Evolutionary conservation across 2,113 vertebrate species (phyloP).

Genomic region (Labeo rohita): DNA sequence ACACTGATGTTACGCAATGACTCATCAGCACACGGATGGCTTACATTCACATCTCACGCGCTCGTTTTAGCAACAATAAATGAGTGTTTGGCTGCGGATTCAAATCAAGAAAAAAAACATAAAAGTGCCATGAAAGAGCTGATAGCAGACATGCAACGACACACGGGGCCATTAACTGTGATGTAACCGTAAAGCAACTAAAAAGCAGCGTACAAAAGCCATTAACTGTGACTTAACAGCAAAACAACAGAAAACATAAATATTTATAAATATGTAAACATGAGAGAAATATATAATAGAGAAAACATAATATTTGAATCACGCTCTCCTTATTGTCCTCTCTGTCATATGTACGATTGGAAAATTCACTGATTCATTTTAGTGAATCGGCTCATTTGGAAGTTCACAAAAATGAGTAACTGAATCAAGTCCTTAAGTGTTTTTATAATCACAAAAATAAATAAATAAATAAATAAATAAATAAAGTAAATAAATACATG

Average conservation of each 20-base stretch:
- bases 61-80: constrained; percentile 1
- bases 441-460: neutral
- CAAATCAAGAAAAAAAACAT: constrained; percentile 14
- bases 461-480: neutral
- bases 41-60: neutral
- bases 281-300: neutral
- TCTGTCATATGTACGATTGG: no score
- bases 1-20: constrained; percentile 37
- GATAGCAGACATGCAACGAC: constrained; percentile 7
- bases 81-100: neutral
- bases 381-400: neutral
- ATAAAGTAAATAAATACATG: no score
- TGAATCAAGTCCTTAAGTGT: neutral
- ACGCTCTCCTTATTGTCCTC: neutral
- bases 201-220: neutral
- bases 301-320: neutral
- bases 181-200: constrained; percentile 2
- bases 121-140: neutral
- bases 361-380: neutral
- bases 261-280: neutral
- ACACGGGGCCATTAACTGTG: constrained; percentile 18
- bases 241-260: constrained; percentile 1
- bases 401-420: neutral
- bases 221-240: neutral
- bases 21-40: constrained; percentile 30